These are phyloP conservation scores for Falco punctatus DNA, from an alignment of 2,113 vertebrate species.

Conservation along the genomic window DNA sequence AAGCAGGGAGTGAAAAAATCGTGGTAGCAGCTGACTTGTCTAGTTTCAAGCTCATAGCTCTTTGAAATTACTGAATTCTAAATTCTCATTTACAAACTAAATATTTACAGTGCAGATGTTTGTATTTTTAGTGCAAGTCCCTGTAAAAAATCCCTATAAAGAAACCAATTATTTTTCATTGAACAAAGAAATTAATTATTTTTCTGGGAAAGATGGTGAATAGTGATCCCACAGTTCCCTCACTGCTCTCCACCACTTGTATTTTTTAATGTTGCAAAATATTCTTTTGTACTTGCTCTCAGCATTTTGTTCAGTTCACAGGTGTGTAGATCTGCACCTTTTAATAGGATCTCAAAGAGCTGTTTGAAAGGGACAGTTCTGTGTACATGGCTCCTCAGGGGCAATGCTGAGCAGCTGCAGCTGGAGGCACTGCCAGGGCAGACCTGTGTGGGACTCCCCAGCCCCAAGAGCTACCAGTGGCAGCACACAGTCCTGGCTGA, in stretches of 20 bases:
- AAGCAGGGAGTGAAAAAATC: not conserved
- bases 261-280: not conserved
- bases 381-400: fast-evolving
- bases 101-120: not conserved
- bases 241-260: not conserved
- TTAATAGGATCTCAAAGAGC: not conserved
- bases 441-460: not conserved
- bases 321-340: not conserved
- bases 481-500: not conserved
- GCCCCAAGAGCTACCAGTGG: not conserved
- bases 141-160: not conserved
- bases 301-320: not conserved
- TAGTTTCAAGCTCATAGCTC: not conserved
- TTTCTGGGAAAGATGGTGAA: not conserved
- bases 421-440: not conserved
- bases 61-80: not conserved
- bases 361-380: not conserved
- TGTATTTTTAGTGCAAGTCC: not conserved
- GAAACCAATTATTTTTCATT: not conserved
- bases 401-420: not conserved
- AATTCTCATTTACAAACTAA: not conserved
- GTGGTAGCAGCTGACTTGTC: not conserved
- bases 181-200: not conserved
- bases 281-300: not conserved
- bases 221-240: not conserved